Percentiles rank a stretch among this genome's conserved stretches.
These are phyloP conservation scores for Lineus longissimus DNA, from an alignment of 1,140 invertebrate genomes.

Conservation along the genomic window DNA sequence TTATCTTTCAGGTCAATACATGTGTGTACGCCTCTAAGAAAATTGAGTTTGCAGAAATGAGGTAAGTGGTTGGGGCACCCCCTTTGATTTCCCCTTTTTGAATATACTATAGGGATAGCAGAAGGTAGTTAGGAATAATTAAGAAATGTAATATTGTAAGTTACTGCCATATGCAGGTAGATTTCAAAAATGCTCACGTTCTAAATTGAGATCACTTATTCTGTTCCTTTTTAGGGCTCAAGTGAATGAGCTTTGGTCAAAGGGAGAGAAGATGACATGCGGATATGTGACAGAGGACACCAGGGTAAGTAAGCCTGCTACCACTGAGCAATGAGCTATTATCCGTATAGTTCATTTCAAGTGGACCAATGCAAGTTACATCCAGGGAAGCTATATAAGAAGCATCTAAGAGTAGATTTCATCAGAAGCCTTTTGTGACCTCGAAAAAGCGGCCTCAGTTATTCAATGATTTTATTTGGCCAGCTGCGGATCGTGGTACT, in stretches of 20 bases:
- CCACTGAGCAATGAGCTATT: not conserved
- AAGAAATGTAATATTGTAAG: no score
- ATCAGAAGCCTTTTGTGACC: no score
- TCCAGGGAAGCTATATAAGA: no score
- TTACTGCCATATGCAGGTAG: no score
- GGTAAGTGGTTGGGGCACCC: constrained; percentile 41
- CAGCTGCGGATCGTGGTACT: no score
- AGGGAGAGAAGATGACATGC: constrained; percentile 90
- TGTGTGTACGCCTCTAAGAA: constrained; percentile 95
- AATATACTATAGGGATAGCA: no score
- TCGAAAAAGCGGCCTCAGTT: no score
- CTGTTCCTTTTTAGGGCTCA: constrained; percentile 61
- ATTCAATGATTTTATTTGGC: no score
- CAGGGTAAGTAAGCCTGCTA: constrained; percentile 68
- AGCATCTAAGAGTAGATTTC: no score
- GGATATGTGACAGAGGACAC: constrained; percentile 93
- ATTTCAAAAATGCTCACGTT: no score
- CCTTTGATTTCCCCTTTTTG: not conserved
- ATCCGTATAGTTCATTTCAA: not conserved
- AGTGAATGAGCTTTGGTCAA: constrained; percentile 92
- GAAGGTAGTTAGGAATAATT: no score
- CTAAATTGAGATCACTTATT: not conserved
- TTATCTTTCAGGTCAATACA: constrained; percentile 70
- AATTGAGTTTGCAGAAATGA: constrained; percentile 77
- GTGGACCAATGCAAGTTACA: no score